Conservation (phyloP, 2,888 invertebrate genomes). For the Chirona hameri region DNA sequence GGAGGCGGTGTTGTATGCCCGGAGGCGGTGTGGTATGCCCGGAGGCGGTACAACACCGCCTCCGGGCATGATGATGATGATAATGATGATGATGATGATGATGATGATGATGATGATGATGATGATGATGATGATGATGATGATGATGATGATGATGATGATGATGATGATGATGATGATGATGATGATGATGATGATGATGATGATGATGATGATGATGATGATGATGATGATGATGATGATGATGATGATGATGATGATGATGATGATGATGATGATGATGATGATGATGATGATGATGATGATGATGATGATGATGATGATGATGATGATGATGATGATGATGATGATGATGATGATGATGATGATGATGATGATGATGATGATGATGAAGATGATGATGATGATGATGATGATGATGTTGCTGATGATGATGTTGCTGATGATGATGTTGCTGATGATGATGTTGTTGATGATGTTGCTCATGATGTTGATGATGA, state of each 20-base stretch:
- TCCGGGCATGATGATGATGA: conserved; percentile 8
- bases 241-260: conserved; percentile 22
- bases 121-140: conserved; percentile 22
- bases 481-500: too few species aligned
- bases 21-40: too few species aligned
- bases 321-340: conserved; percentile 22
- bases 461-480: too few species aligned
- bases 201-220: conserved; percentile 22
- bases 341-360: conserved; percentile 22
- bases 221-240: conserved; percentile 22
- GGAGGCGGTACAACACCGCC: too few species aligned
- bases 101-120: conserved; percentile 22
- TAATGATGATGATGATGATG: conserved; percentile 10
- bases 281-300: conserved; percentile 22
- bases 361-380: conserved; percentile 22
- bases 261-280: conserved; percentile 22
- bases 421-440: too few species aligned
- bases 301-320: conserved; percentile 22
- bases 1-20: too few species aligned
- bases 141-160: conserved; percentile 22
- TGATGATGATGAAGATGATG: conserved; percentile 22
- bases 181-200: conserved; percentile 22
- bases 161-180: conserved; percentile 22
- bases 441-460: too few species aligned
- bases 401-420: too few species aligned